phyloP scores from a whole-genome alignment of 2,113 vertebrate genomes.

The Antigone vipio region DNA sequence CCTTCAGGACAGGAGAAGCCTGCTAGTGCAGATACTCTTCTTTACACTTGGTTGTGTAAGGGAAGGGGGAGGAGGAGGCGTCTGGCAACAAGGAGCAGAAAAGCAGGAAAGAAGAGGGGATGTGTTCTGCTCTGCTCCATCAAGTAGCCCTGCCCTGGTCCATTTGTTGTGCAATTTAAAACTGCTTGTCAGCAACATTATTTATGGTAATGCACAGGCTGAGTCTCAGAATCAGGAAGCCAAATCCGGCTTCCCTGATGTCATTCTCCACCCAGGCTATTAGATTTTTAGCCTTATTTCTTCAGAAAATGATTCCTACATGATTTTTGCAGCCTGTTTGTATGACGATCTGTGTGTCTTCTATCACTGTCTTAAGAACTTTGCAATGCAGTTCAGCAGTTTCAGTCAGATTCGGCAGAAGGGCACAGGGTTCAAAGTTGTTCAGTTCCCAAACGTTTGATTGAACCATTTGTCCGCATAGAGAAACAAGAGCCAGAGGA shows the following conservation, averaged over 20 bases:
- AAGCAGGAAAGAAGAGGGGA: neutral
- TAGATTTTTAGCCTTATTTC: neutral
- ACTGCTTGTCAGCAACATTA: slow-evolving; percentile 49
- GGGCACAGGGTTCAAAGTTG: neutral
- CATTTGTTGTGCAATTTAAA: slow-evolving; percentile 49
- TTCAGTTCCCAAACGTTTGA: neutral
- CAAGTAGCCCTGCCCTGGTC: neutral
- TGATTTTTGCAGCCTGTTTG: neutral
- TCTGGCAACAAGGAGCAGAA: neutral
- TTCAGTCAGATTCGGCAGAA: neutral
- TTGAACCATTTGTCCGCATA: neutral
- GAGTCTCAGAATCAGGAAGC: slow-evolving; percentile 28
- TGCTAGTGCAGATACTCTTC: neutral
- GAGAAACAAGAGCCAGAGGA: neutral
- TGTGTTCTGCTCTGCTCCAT: neutral
- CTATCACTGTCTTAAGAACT: neutral
- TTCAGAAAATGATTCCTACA: neutral
- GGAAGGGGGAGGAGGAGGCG: neutral
- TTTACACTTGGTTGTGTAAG: neutral
- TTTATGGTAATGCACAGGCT: slow-evolving; percentile 22
- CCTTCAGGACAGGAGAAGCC: neutral
- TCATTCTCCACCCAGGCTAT: neutral
- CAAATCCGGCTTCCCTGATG: slow-evolving; percentile 10
- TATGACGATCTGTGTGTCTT: neutral
- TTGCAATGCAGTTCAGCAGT: neutral